A percentile compares a stretch with the other conserved stretches of the same genome.
phyloP scores from a whole-genome alignment of 1,140 invertebrate genomes.

The Drosophila sulfurigaster region DNA sequence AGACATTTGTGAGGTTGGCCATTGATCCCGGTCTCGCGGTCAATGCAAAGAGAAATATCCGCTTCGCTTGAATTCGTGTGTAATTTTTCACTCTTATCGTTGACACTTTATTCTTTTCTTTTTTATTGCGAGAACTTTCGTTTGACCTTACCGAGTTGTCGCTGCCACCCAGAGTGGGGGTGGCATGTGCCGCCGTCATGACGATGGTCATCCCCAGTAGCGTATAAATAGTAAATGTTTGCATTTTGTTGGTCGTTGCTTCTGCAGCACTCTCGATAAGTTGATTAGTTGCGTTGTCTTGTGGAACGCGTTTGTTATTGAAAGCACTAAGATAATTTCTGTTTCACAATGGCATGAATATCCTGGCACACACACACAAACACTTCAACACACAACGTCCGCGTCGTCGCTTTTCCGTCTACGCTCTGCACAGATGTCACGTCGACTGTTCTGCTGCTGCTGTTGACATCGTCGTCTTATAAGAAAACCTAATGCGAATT shows the following conservation, averaged over 20 bases:
- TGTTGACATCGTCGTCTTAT: conserved; percentile 84
- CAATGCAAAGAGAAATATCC: conserved; percentile 27
- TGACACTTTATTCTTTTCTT: conserved; percentile 31
- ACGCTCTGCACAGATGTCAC: conserved; percentile 64
- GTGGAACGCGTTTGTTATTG: conserved; percentile 31
- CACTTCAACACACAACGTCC: conserved; percentile 50
- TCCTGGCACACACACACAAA: conserved; percentile 47
- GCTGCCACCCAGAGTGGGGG: conserved; percentile 62
- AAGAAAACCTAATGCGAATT: conserved; percentile 85
- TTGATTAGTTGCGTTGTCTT: conserved; percentile 15
- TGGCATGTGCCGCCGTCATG: conserved; percentile 61
- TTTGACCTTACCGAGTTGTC: conserved; percentile 74
- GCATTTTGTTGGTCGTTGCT: conserved; percentile 48
- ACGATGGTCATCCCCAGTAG: conserved; percentile 60
- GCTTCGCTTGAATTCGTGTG: conserved; percentile 11
- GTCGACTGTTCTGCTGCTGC: conserved; percentile 51
- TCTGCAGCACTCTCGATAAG: conserved; percentile 19
- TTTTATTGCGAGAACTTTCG: conserved; percentile 15
- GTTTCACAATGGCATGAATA: conserved; percentile 36
- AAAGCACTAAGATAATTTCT: conserved; percentile 10
- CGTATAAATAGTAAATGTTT: conserved; percentile 61
- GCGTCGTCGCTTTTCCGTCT: conserved; percentile 52
- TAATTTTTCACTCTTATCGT: conserved; percentile 54
- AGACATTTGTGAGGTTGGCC: conserved; percentile 20
- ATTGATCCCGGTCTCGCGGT: conserved; percentile 8